Conservation (phyloP, 2,888 invertebrate species). For the Lithophane ornitopus region DNA sequence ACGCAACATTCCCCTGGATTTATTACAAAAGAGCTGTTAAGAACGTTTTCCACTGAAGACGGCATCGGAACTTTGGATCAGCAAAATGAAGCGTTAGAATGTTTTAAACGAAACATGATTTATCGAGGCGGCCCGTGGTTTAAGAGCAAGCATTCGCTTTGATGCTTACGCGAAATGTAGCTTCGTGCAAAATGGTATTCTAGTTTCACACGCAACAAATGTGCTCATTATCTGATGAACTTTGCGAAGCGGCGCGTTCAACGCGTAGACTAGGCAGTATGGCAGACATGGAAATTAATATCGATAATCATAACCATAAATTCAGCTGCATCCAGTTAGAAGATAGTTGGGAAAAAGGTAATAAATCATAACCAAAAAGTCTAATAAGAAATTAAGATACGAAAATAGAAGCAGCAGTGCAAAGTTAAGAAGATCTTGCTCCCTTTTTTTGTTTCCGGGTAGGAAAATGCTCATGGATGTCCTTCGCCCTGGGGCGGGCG, state of each 20-base stretch:
- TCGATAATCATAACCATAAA: neutral
- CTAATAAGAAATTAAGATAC: no score
- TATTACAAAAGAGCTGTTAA: constrained; percentile 88
- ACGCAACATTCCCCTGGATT: constrained; percentile 85
- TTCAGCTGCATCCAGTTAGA: no score
- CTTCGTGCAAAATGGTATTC: constrained; percentile 89
- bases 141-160: constrained; percentile 78
- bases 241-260: constrained; percentile 77
- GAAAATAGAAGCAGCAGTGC: no score
- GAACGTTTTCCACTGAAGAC: constrained; percentile 76
- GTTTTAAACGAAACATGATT: constrained; percentile 80
- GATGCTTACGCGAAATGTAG: constrained; percentile 85
- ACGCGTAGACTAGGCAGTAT: constrained; percentile 69
- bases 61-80: constrained; percentile 83
- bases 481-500: no score
- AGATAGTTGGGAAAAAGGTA: no score
- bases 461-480: no score
- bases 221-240: constrained; percentile 89
- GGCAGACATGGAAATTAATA: constrained; percentile 50
- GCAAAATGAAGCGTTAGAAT: constrained; percentile 84
- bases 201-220: constrained; percentile 91
- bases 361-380: no score
- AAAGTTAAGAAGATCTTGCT: no score
- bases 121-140: constrained; percentile 78
- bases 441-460: no score